Base-by-base conservation (phyloP, 2,113 vertebrate genomes). In the Eurypyga helias region DNA sequence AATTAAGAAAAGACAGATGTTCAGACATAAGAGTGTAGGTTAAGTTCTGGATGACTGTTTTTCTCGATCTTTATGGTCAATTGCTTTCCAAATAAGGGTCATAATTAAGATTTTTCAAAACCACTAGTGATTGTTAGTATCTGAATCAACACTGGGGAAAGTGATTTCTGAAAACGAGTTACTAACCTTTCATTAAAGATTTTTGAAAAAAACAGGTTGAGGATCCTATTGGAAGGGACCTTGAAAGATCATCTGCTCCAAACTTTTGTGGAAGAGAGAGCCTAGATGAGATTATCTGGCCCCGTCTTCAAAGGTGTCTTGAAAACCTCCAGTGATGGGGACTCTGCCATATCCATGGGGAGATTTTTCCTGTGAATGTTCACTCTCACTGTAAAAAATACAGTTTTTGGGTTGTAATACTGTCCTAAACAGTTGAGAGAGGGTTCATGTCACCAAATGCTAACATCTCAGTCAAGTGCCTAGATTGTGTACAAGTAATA, bases 21-120 rank as follows among this genome's bases (percentile, higher is more conserved):
- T 57, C 49, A 1, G 0, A 26, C 15, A 31, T 65, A 5, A 1
- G 1, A 23, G 7, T 61, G 6, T 48, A 70, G 31, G 45, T 54
- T 25, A 60, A 83, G 1, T 66, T 89, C 31, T 49, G 31, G 10
- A 75, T 45, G 3, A 41, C 1, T 2, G 28, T 85, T 81, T 82
- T n/a, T 2, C 25, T 49, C 15, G 10, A 23, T 6, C 55, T 64
- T 88, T 46, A 16, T 43, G 15, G 54, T 70, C 13, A 41, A 4
- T 49, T 65, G 5, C 54, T 90, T 65, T 57, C 45, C 8, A 73
- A 93, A 60, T 43, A 77, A 46, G 17, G 4, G 34, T 17, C 71
- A 54, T 46, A 9, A 34, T 41, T 58, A 66, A 17, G 29, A 66
- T 49, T 88, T 88, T 94, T 61, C 17, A 75, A 61, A 76, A 26